These are phyloP conservation scores for Tryphoninae sp. DNA, from an alignment of 2,888 invertebrate genomes.

Conservation along the genomic window DNA sequence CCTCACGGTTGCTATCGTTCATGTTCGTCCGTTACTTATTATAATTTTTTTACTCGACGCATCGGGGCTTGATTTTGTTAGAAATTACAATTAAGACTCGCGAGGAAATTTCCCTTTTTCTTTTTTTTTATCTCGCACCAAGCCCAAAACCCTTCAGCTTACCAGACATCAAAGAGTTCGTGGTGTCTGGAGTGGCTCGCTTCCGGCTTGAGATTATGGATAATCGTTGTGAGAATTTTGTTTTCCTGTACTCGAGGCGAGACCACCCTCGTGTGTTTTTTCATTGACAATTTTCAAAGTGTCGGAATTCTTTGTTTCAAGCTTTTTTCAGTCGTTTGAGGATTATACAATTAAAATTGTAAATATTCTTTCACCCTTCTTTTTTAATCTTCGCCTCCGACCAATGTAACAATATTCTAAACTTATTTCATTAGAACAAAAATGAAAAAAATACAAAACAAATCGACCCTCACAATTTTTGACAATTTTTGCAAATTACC, in stretches of 20 bases:
- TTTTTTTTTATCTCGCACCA: slow-evolving; percentile 7
- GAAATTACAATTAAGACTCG: slow-evolving; percentile 32
- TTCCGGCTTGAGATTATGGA: slow-evolving; percentile 44
- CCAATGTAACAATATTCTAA: no score
- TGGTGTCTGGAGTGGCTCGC: slow-evolving; percentile 29
- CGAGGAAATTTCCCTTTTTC: slow-evolving; percentile 20
- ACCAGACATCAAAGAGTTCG: slow-evolving; percentile 31
- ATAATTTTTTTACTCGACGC: background rate
- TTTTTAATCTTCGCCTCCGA: no score
- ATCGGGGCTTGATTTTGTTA: background rate
- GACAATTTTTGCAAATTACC: no score
- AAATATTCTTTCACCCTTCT: no score
- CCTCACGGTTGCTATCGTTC: background rate
- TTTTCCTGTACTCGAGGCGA: slow-evolving; percentile 10
- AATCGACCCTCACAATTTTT: no score
- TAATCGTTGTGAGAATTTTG: slow-evolving; percentile 43
- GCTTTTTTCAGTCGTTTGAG: no score
- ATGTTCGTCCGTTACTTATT: background rate
- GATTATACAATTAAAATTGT: no score
- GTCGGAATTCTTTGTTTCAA: no score
- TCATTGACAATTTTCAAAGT: no score
- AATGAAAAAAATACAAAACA: no score
- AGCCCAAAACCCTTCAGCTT: slow-evolving; percentile 33
- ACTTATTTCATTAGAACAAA: no score
- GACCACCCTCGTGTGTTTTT: background rate